A percentile compares a stretch with the other conserved stretches of the same genome.
These are phyloP conservation scores for Neolamprologus longior DNA, from an alignment of 2,113 vertebrate species.

Conservation along the genomic window DNA sequence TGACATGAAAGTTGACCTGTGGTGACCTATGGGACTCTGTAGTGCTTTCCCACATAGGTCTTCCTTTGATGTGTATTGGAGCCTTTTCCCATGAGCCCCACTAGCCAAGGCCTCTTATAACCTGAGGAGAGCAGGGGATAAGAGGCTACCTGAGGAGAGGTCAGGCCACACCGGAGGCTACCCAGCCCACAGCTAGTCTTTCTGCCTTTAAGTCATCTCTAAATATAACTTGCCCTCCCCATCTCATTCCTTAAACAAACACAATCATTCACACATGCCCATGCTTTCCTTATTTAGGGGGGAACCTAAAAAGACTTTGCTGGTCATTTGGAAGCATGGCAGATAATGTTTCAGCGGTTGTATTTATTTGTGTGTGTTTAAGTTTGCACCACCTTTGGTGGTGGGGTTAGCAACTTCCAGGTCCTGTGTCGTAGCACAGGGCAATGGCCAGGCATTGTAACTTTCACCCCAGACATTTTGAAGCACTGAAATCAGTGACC, in stretches of 20 bases:
- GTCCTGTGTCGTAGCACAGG: background rate
- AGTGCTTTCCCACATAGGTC: slow-evolving; percentile 59
- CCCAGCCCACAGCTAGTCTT: slow-evolving; percentile 15
- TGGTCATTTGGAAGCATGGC: slow-evolving; percentile 38
- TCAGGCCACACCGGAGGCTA: slow-evolving; percentile 43
- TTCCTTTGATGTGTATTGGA: slow-evolving; percentile 62
- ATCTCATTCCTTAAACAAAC: background rate
- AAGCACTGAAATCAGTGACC: background rate
- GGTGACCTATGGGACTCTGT: slow-evolving; percentile 38
- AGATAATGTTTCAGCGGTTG: slow-evolving; percentile 25
- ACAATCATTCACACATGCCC: slow-evolving; percentile 13
- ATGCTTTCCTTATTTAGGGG: slow-evolving; percentile 34
- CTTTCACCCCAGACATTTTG: slow-evolving; percentile 3
- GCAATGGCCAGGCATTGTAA: slow-evolving; percentile 10
- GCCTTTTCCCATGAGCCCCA: slow-evolving; percentile 54
- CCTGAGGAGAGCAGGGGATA: background rate
- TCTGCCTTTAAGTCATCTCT: slow-evolving; percentile 34
- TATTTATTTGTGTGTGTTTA: slow-evolving; percentile 26
- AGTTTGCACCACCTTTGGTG: background rate
- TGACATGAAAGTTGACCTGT: slow-evolving; percentile 66
- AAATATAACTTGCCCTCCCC: slow-evolving; percentile 30
- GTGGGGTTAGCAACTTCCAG: background rate
- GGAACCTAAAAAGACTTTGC: slow-evolving; percentile 13
- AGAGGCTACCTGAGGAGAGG: slow-evolving; percentile 57
- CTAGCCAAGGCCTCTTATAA: slow-evolving; percentile 28